Evolutionary conservation across 2,113 vertebrate species (phyloP), one percentile per base, ranked within the genome.

Genomic region (Marcusenius ussheri): DNA sequence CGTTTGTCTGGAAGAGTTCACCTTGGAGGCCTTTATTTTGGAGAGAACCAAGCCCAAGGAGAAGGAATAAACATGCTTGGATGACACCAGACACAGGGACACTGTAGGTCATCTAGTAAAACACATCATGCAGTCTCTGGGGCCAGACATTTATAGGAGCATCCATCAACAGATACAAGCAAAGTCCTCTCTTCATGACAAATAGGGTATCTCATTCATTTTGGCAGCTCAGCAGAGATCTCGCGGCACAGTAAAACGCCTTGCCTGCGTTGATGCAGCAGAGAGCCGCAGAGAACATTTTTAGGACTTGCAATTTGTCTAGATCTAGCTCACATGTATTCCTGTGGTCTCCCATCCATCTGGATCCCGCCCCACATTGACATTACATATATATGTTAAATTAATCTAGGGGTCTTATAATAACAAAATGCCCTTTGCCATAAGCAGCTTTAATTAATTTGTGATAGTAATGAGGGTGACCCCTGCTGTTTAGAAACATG

Each of bases 361-460:
- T 53, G 85, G 13, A 35, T 53, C 84, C 50, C 31, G 2, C 31
- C 19, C 27, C 19, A 56, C 35, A n/a, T n/a, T 87, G 50, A 56
- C 85, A 53, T 87, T 53, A 56, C 50, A 87, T 35, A 53, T 53
- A 51, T 87, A 87, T 19, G 85, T 56, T 51, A 24, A 53, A 87
- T 87, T 53, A 87, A 87, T 87, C 31, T 50, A 31, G 85, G 15
- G 85, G n/a, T 87, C 50, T 53, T 35, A 53, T 87, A 87, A 35
- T 87, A 87, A 87, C 31, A 50, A 24, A 87, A 56, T 53, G 27
- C 50, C 85, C 49, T 51, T 13, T 87, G 85, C 49, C 85, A 87
- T 53, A 35, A 53, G 85, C n/a, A 49, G 6, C 27, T n/a, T 51
- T 87, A 87, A 53, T 87, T 51, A 87, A 87, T 87, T 87, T 87